phyloP scores from a whole-genome alignment of 2,113 vertebrate genomes.

The Heterochromis multidens region DNA sequence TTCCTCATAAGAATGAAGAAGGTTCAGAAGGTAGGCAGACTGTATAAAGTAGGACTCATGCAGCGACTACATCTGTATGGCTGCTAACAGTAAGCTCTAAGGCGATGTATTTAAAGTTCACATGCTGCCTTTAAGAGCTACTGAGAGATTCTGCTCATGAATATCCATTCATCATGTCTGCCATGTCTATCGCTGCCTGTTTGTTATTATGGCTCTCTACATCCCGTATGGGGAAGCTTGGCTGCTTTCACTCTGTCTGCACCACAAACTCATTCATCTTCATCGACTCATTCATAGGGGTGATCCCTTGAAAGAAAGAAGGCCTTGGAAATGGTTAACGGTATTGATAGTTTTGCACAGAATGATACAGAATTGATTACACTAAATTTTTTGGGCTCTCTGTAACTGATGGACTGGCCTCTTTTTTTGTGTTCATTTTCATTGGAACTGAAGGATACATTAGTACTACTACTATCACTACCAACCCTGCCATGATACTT shows the following conservation, averaged over 20 bases:
- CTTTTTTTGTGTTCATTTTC: constrained; percentile 5
- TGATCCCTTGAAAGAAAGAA: not conserved
- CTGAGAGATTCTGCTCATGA: constrained; percentile 1
- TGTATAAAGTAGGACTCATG: not conserved
- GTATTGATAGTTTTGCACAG: not conserved
- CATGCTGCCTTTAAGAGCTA: not conserved
- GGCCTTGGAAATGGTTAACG: not conserved
- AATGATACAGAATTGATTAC: not conserved
- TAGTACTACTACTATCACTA: not conserved
- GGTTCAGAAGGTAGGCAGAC: not conserved
- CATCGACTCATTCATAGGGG: too few relatives aligned
- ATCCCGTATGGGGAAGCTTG: constrained; percentile 16
- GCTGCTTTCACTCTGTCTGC: constrained; percentile 12
- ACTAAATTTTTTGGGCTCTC: not conserved
- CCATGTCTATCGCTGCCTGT: constrained; percentile 37
- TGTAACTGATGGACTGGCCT: constrained; percentile 24
- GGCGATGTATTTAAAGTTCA: constrained; percentile 36
- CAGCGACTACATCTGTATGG: not conserved
- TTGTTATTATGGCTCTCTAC: constrained; percentile 48
- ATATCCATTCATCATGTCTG: constrained; percentile 56
- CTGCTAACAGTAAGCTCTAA: not conserved
- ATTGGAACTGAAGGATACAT: not conserved
- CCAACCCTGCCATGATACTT: not conserved
- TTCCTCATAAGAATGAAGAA: not conserved
- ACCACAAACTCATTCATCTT: constrained; percentile 51